Base-by-base conservation (phyloP, 2,888 invertebrate species). In the Meandrusa payeni region DNA sequence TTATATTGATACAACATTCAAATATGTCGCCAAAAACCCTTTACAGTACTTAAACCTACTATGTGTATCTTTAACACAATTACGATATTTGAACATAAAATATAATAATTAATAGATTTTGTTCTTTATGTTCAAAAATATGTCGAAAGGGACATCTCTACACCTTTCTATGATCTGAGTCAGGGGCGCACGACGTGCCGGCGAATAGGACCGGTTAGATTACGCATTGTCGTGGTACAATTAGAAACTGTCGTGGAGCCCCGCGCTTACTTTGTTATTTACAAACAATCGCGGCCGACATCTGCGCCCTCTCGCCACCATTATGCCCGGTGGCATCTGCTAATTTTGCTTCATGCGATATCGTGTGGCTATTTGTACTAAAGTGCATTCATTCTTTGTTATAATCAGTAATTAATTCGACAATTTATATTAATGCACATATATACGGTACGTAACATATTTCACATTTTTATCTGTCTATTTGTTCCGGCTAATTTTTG, bases 161-260 rank as follows among this genome's bases (percentile, higher is more conserved):
- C 48, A 33, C 28, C 37, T 44, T 47, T 44, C 42, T 27, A 22
- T 65, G 61, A 69, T 47, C 57, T 13, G 28, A 38, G 55, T 47
- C 45, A 57, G 64, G 70, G 69, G 56, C 52, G 61, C 62, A 60
- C 69, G 64, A 76, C 81, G 82, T 83, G 83, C 67, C 66, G 52
- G 60, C 74, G 69, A 78, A 79, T 76, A 59, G 73, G 81, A 73
- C 80, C 78, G 77, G 83, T 83, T 86, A 80, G 85, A 87, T 83
- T 83, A 87, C 78, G 76, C 73, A 83, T 82, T 83, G 82, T 83
- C 72, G 79, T 61, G 78, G 76, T 65, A 85, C 86, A 83, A 85
- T 86, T 85, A 85, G 75, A 83, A 81, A 81, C 77, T 85, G 82
- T 83, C 76, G 76, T 72, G 65, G 70, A 61, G 59, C 71, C 68